phyloP scores from a whole-genome alignment of 2,797 vertebrate genomes.

The Enoplosus armatus region DNA sequence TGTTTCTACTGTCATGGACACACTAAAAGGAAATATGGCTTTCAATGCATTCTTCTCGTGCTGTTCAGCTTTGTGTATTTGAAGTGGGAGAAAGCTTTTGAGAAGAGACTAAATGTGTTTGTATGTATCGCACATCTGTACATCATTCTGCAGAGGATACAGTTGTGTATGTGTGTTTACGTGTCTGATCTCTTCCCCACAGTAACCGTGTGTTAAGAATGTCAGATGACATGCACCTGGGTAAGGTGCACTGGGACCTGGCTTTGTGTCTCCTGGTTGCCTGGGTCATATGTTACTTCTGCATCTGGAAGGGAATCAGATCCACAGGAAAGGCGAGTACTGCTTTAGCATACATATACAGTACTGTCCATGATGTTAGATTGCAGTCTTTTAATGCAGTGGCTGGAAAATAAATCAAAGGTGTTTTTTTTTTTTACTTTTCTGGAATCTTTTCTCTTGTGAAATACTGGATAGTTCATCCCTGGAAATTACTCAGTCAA shows the following conservation, averaged over 20 bases:
- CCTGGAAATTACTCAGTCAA: too few species aligned
- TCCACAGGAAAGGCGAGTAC: constrained; percentile 85
- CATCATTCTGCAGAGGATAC: constrained; percentile 5
- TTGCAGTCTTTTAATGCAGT: background rate
- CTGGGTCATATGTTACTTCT: constrained; percentile 90
- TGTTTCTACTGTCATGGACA: background rate
- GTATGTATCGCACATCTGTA: background rate
- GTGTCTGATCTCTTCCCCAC: constrained; percentile 5
- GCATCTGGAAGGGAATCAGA: constrained; percentile 90
- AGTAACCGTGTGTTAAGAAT: constrained; percentile 88
- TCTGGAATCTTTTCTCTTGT: background rate
- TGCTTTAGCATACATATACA: background rate
- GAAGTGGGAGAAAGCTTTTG: background rate
- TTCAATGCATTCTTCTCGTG: background rate
- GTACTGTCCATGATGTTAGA: background rate
- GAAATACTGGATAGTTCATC: background rate
- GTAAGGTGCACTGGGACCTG: constrained; percentile 82
- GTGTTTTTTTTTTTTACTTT: background rate
- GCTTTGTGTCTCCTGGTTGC: constrained; percentile 85
- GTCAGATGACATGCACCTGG: constrained; percentile 80
- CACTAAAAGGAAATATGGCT: background rate
- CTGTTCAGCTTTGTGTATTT: constrained; percentile 1
- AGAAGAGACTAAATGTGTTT: background rate
- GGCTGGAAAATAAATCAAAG: background rate
- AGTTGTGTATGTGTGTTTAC: constrained; percentile 18